Evolutionary conservation across 2,797 vertebrate genomes (phyloP).

Genomic region (Etheostoma nigrum): DNA sequence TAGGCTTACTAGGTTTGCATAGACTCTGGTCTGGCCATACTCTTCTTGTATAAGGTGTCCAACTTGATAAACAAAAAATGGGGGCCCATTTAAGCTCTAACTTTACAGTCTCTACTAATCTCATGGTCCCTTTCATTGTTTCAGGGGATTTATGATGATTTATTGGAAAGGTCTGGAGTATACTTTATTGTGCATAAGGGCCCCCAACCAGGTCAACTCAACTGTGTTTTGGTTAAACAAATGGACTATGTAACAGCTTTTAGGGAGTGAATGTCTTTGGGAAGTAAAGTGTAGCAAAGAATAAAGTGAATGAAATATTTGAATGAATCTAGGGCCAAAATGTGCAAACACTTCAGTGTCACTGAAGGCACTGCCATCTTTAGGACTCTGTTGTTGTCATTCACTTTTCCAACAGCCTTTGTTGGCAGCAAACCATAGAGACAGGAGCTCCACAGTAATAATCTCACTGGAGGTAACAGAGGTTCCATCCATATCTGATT

Average conservation of each 20-base stretch:
- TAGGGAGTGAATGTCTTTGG: neutral
- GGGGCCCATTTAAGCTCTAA: neutral
- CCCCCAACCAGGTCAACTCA: conserved; percentile 12
- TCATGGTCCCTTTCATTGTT: conserved; percentile 15
- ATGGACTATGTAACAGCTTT: conserved; percentile 19
- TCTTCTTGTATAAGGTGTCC: neutral
- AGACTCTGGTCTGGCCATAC: neutral
- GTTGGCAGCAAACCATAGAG: conserved; percentile 13
- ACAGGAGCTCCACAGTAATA: neutral
- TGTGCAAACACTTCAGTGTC: conserved; percentile 19
- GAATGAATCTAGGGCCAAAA: neutral
- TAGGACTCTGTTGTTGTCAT: conserved; percentile 34
- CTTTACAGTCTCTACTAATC: conserved; percentile 11
- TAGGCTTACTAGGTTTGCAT: neutral
- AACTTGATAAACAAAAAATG: neutral
- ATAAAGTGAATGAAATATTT: conserved; percentile 2
- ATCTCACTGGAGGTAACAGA: neutral
- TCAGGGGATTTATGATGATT: conserved; percentile 41
- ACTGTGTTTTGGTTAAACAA: conserved; percentile 29
- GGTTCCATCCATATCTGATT: neutral
- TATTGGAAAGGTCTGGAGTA: neutral
- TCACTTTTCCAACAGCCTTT: conserved; percentile 26
- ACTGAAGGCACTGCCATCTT: conserved; percentile 14
- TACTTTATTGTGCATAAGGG: conserved; percentile 27
- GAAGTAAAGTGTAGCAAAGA: neutral